A percentile compares a stretch with the other conserved stretches of the same genome.
These are phyloP conservation scores for Hozukius guyotensis DNA, from an alignment of 2,797 vertebrate genomes.

Conservation along the genomic window DNA sequence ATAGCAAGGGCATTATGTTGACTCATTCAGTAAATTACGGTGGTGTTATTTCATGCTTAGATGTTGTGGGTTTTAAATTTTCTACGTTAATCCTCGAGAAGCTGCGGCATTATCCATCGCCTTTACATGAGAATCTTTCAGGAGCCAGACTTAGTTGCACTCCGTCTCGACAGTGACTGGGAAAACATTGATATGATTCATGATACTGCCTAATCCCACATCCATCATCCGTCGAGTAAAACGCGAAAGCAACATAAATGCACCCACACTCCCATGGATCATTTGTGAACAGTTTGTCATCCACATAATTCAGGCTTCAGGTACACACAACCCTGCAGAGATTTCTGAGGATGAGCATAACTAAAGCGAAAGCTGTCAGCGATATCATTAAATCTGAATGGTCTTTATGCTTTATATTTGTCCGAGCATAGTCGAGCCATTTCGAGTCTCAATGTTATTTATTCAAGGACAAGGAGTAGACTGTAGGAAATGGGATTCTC, in stretches of 20 bases:
- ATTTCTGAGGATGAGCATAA: constrained; percentile 25
- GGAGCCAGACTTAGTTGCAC: constrained; percentile 19
- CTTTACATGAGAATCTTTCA: constrained; percentile 24
- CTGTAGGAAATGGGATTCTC: constrained; percentile 12
- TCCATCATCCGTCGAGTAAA: constrained; percentile 65
- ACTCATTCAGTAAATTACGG: neutral
- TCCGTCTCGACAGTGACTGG: constrained; percentile 35
- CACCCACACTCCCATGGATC: constrained; percentile 55
- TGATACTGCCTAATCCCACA: constrained; percentile 61
- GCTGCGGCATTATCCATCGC: constrained; percentile 20
- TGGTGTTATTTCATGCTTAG: neutral
- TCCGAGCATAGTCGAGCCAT: constrained; percentile 1
- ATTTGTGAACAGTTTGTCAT: constrained; percentile 63
- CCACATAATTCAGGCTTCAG: constrained; percentile 42
- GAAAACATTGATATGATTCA: constrained; percentile 69
- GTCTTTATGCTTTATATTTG: constrained; percentile 12
- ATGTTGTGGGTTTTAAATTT: constrained; percentile 10
- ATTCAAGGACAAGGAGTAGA: constrained; percentile 23
- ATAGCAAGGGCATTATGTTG: neutral
- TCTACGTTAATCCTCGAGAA: constrained; percentile 17
- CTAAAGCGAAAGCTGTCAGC: constrained; percentile 32
- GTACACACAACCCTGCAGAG: constrained; percentile 18
- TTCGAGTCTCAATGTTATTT: constrained; percentile 21
- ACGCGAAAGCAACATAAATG: constrained; percentile 55
- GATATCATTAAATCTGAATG: constrained; percentile 21